Percentiles rank a stretch among this genome's conserved stretches.
Conservation (phyloP, 2,113 vertebrate species). For the Microtus ochrogaster region DNA sequence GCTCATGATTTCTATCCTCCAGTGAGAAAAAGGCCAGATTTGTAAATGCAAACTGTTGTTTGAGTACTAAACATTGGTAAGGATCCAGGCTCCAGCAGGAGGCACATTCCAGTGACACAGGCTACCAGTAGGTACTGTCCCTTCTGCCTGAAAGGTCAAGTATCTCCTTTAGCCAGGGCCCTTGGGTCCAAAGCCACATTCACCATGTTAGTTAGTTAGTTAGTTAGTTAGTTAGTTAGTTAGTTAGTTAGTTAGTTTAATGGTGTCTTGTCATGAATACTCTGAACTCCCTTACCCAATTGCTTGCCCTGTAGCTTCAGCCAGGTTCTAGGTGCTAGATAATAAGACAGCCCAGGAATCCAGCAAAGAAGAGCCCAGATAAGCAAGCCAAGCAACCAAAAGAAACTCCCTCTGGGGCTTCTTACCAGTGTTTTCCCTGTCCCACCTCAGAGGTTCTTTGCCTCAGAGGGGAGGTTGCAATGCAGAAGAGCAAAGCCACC, state of each 20-base stretch:
- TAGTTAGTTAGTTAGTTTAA: neutral
- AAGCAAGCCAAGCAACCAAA: constrained; percentile 16
- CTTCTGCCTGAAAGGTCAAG: neutral
- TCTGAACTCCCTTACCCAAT: neutral
- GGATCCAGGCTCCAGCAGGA: neutral
- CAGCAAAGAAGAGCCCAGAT: neutral
- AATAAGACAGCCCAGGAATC: constrained; percentile 29
- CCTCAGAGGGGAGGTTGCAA: neutral
- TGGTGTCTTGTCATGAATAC: neutral
- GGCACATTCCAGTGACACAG: neutral
- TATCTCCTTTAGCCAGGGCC: neutral
- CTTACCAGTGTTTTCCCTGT: neutral
- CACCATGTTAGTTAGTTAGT: neutral
- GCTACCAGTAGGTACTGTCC: neutral
- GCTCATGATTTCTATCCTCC: neutral
- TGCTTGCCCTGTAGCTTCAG: neutral
- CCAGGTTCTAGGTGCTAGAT: constrained; percentile 3
- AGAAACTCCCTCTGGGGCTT: constrained; percentile 23
- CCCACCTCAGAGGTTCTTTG: neutral
- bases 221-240: neutral
- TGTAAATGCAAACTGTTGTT: neutral
- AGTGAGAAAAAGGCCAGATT: neutral
- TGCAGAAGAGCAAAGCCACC: neutral
- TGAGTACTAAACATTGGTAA: neutral
- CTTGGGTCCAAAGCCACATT: neutral